Base-by-base conservation (phyloP, 1,140 invertebrate species). In the Eriocheir sinensis region DNA sequence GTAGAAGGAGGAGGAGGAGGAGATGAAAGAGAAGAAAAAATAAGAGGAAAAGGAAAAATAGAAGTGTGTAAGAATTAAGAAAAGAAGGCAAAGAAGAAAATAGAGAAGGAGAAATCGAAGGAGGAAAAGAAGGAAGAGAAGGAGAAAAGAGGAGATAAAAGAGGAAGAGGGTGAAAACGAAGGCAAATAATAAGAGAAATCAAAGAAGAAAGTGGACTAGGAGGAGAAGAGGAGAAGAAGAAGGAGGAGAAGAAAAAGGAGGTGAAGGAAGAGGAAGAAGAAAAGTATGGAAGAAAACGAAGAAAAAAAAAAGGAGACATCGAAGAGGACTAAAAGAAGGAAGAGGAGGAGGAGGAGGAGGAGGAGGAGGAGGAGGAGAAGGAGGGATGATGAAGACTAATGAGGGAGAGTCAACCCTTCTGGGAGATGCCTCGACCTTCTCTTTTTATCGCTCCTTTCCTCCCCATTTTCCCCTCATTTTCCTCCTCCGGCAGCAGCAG, bases 21-120 rank as follows among this genome's bases (percentile, higher is more conserved):
- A n/a, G n/a, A n/a, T n/a, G n/a, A n/a, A n/a, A n/a, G n/a, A n/a
- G n/a, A n/a, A n/a, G n/a, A n/a, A n/a, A n/a, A n/a, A n/a, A n/a
- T n/a, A n/a, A n/a, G n/a, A n/a, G n/a, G n/a, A n/a, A 30, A 83
- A 30, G n/a, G 81, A 83, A 34, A 9, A 34, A 83, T 9, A 83
- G n/a, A n/a, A 34, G n/a, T 9, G n/a, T 27, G 36, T 9, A 12
- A 34, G n/a, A 30, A n/a, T 83, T 8, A 30, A 83, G 81, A 83
- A 34, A n/a, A 34, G 36, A 34, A 9, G 81, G 36, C n/a, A n/a
- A 34, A 83, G 81, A 8, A 34, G 36, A 30, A 72, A n/a, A 72
- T 9, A 83, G 81, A 83, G 81, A 83, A 30, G n/a, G 81, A 83
- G n/a, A n/a, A n/a, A n/a, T n/a, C n/a, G n/a, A n/a, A n/a, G 15